These are phyloP conservation scores for Trimorus sp. DNA, from an alignment of 2,888 invertebrate genomes.

Conservation along the genomic window DNA sequence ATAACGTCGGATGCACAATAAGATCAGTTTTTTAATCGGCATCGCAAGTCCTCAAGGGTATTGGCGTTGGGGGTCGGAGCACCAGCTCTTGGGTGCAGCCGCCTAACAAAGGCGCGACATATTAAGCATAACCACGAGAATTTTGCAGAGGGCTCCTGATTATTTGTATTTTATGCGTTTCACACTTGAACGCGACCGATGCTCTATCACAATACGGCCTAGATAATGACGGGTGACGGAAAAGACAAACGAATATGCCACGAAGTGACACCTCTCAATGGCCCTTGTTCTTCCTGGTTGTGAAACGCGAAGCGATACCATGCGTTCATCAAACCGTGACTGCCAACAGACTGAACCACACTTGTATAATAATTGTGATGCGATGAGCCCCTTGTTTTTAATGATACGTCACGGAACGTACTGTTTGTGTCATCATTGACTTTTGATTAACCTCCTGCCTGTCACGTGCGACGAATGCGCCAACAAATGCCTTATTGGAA, in stretches of 20 bases:
- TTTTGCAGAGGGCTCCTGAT: slow-evolving; percentile 68
- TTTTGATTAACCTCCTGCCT: slow-evolving; percentile 66
- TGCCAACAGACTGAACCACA: slow-evolving; percentile 69
- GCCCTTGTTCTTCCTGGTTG: slow-evolving; percentile 69
- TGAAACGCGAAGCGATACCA: slow-evolving; percentile 64
- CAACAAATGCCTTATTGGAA: slow-evolving; percentile 60
- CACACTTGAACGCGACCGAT: slow-evolving; percentile 70
- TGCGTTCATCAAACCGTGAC: slow-evolving; percentile 64
- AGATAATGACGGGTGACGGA: slow-evolving; percentile 71
- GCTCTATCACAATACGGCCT: slow-evolving; percentile 69
- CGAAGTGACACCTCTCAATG: slow-evolving; percentile 82
- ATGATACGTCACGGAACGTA: slow-evolving; percentile 78
- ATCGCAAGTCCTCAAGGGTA: slow-evolving; percentile 49
- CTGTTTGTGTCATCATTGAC: slow-evolving; percentile 60
- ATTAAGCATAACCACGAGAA: slow-evolving; percentile 62
- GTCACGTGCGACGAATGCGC: slow-evolving; percentile 54
- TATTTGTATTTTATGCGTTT: slow-evolving; percentile 78
- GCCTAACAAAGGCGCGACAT: slow-evolving; percentile 58
- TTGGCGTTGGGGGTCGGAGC: slow-evolving; percentile 56
- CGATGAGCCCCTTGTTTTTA: slow-evolving; percentile 81
- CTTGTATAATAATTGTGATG: slow-evolving; percentile 78
- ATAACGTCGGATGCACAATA: slow-evolving; percentile 72
- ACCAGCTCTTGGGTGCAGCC: no score
- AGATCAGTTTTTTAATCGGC: slow-evolving; percentile 67
- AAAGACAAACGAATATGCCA: slow-evolving; percentile 79